Evolutionary conservation across 2,797 vertebrate species (phyloP).

Genomic region (Manis crassicaudata): DNA sequence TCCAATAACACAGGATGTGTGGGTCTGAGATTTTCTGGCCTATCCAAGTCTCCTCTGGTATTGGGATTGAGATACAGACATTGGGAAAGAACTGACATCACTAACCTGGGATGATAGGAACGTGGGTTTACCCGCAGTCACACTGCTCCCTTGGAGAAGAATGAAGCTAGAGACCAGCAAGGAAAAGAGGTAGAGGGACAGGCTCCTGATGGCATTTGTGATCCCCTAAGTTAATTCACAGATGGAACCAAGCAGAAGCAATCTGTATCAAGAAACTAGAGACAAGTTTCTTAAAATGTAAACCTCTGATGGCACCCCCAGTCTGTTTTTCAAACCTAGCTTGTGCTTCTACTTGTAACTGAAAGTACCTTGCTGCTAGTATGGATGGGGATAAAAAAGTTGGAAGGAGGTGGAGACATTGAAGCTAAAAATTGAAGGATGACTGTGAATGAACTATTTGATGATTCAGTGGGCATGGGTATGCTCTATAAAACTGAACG

Average conservation of each 20-base stretch:
- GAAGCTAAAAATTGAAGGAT: slow-evolving; percentile 9
- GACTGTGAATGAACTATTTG: neutral
- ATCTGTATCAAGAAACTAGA: neutral
- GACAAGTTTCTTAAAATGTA: neutral
- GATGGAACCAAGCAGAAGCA: neutral
- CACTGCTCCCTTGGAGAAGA: neutral
- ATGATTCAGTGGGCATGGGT: neutral
- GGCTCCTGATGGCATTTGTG: neutral
- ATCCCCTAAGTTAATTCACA: neutral
- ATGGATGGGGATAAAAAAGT: neutral
- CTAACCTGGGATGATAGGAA: neutral
- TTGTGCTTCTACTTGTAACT: neutral
- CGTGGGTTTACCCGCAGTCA: neutral
- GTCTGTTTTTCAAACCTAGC: neutral
- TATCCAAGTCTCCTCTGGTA: neutral
- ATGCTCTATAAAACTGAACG: neutral
- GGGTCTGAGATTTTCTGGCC: neutral
- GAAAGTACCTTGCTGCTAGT: neutral
- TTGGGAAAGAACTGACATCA: neutral
- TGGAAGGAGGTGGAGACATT: neutral
- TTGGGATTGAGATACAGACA: neutral
- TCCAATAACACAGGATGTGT: neutral
- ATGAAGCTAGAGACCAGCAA: neutral
- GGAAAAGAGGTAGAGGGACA: neutral
- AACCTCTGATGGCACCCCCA: neutral